Conservation (phyloP, 2,797 vertebrate genomes). For the Echeneis naucrates region DNA sequence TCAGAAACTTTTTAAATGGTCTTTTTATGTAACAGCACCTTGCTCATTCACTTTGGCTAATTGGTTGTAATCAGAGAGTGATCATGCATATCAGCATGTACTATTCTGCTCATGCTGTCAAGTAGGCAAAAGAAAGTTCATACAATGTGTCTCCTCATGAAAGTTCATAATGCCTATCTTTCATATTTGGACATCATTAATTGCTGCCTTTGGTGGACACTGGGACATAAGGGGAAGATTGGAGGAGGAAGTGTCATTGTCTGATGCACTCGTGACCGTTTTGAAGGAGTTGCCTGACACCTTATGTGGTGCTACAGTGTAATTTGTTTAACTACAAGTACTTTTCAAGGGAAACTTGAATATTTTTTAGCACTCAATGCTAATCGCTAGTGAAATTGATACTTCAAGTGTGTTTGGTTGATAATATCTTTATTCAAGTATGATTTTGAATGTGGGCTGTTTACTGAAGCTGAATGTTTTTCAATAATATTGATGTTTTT, state of each 20-base stretch:
- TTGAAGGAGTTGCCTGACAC: neutral
- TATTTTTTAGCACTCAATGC: neutral
- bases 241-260: neutral
- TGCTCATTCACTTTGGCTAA: constrained; percentile 46
- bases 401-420: no score
- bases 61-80: constrained; percentile 57
- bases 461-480: no score
- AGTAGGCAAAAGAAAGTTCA: constrained; percentile 25
- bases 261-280: constrained; percentile 1
- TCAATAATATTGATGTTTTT: no score
- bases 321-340: neutral
- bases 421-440: no score
- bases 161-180: neutral
- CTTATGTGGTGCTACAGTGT: neutral
- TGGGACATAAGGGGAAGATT: neutral
- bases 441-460: no score
- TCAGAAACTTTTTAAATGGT: constrained; percentile 39
- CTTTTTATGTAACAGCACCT: constrained; percentile 42
- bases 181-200: neutral
- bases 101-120: constrained; percentile 36
- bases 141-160: neutral
- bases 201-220: neutral
- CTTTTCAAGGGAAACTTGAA: neutral
- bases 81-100: constrained; percentile 34
- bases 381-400: neutral